Percentiles rank a stretch among this genome's conserved stretches.
Conservation (phyloP, 2,888 invertebrate genomes). For the Lithophane semibrunnea region DNA sequence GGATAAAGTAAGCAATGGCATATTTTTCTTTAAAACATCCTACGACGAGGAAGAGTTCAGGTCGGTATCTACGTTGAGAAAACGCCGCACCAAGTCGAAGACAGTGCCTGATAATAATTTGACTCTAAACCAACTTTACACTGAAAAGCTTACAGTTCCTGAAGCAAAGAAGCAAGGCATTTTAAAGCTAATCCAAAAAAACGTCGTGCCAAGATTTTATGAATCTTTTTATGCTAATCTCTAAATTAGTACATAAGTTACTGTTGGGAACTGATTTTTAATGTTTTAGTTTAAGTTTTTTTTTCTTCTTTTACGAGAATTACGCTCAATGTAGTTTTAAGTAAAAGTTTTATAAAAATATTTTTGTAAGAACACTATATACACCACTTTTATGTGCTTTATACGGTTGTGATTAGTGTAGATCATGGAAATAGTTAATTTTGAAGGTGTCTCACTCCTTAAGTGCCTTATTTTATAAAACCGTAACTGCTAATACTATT, state of each 20-base stretch:
- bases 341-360: constrained; percentile 6
- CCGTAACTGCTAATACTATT: constrained; percentile 7
- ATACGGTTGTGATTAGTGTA: constrained; percentile 8
- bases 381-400: constrained; percentile 10
- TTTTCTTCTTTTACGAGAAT: not conserved
- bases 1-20: constrained; percentile 6
- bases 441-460: constrained; percentile 8
- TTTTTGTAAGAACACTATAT: constrained; percentile 8
- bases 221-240: constrained; percentile 45
- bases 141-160: constrained; percentile 45
- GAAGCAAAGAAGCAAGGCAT: constrained; percentile 45
- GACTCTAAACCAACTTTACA: constrained; percentile 44
- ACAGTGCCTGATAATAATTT: constrained; percentile 24
- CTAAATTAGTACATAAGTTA: constrained; percentile 31
- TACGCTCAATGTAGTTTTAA: constrained; percentile 12
- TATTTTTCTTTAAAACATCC: constrained; percentile 30
- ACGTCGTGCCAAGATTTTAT: constrained; percentile 48
- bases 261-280: constrained; percentile 12
- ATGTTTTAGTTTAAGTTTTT: constrained; percentile 10
- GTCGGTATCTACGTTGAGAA: constrained; percentile 26
- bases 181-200: constrained; percentile 49
- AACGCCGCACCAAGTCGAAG: constrained; percentile 2
- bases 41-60: constrained; percentile 35
- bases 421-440: constrained; percentile 3
- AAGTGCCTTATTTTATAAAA: constrained; percentile 6